Percentiles rank a stretch among this genome's conserved stretches.
These are phyloP conservation scores for Laothoe populi DNA, from an alignment of 2,888 invertebrate species.

Conservation along the genomic window DNA sequence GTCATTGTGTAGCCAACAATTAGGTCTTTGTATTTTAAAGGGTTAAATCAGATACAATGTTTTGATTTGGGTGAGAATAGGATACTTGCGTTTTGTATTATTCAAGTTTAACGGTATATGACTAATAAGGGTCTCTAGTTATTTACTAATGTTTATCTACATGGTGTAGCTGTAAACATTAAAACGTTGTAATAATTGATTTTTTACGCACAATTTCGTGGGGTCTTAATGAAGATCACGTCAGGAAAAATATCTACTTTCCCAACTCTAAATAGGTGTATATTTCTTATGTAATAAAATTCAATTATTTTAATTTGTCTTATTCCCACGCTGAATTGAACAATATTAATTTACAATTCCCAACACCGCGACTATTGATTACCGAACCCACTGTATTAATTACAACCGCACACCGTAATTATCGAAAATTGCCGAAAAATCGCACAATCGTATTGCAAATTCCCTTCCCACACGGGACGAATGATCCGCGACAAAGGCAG, in stretches of 20 bases:
- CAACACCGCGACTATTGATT: conserved; percentile 4
- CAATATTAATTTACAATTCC: background rate
- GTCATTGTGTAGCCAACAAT: conserved; percentile 5
- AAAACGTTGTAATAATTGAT: background rate
- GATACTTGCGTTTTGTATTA: background rate
- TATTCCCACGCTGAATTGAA: conserved; percentile 1
- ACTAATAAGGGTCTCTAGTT: background rate
- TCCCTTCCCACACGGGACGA: conserved; percentile 11
- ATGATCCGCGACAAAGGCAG: conserved; percentile 18
- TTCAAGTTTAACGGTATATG: background rate
- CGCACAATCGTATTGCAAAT: conserved; percentile 20
- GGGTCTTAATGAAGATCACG: background rate
- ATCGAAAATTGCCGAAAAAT: background rate
- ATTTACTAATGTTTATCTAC: background rate
- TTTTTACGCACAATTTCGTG: background rate
- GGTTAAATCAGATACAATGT: conserved; percentile 2
- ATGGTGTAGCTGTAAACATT: background rate
- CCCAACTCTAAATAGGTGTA: background rate
- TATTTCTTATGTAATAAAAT: background rate
- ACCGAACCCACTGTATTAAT: conserved; percentile 5
- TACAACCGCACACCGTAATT: conserved; percentile 7
- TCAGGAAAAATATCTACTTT: background rate
- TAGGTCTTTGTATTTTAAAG: conserved; percentile 1
- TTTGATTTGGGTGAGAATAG: background rate
- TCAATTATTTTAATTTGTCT: background rate